Percentiles rank a stretch among this genome's conserved stretches.
Conservation (phyloP, 2,888 invertebrate genomes). For the Aleiodes leptofemur region DNA sequence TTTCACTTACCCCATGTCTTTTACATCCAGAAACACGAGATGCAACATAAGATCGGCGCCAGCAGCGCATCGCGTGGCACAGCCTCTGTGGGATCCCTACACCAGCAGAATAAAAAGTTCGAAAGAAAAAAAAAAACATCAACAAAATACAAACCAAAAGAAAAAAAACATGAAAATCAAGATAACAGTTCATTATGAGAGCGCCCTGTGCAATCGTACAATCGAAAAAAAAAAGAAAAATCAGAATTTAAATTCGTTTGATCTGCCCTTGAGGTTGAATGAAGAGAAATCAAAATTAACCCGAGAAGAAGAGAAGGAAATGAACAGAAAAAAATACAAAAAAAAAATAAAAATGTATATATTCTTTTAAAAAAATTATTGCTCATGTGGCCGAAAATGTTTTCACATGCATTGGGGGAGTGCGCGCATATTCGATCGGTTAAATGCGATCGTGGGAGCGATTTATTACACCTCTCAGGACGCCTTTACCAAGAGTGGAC, state of each 20-base stretch:
- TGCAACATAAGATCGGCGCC: constrained; percentile 36
- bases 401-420: constrained; percentile 30
- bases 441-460: constrained; percentile 71
- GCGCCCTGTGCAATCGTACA: constrained; percentile 29
- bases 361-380: constrained; percentile 9
- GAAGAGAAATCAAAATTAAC: neutral
- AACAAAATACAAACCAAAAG: neutral
- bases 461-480: constrained; percentile 72
- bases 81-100: constrained; percentile 21
- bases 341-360: no score
- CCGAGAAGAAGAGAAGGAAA: neutral
- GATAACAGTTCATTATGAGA: constrained; percentile 33
- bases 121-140: constrained; percentile 2
- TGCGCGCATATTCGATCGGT: constrained; percentile 64
- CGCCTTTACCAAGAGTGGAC: constrained; percentile 64
- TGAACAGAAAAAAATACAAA: no score
- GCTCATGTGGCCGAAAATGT: constrained; percentile 29
- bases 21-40: constrained; percentile 32
- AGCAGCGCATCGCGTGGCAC: constrained; percentile 34
- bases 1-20: constrained; percentile 12
- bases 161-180: constrained; percentile 25
- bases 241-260: constrained; percentile 30
- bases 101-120: neutral
- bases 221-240: constrained; percentile 17
- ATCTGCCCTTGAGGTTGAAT: constrained; percentile 29